Base-by-base conservation (phyloP, 2,888 invertebrate genomes). In the Folsomia candida region DNA sequence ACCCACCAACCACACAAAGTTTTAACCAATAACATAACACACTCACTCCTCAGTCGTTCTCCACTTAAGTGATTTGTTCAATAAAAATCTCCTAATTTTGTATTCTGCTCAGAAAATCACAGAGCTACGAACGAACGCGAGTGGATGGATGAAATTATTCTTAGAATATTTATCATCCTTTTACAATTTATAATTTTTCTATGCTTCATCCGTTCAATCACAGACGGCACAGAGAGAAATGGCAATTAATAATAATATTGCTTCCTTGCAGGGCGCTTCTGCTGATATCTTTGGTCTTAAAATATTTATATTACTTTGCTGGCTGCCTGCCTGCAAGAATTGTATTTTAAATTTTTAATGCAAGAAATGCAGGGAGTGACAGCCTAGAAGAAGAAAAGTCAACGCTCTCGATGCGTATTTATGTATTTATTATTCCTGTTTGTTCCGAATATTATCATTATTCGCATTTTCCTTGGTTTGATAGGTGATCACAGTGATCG, bases 221-320 rank as follows among this genome's bases (percentile, higher is more conserved):
- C 54, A 54, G 6, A 54, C 22, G 14, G 37, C 20, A 54, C 54
- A 54, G 54, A 54, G 54, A 54, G 20, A 54, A 54, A 54, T 54
- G 54, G 54, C 54, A 54, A 54, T 54, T 54, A 54, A 54, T 54
- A 54, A 54, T 54, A n/a, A 54, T 54, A 54, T 54, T 54, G 54
- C 54, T 54, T 54, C 54, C 54, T 54, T 54, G 54, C 54, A 20
- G 54, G 54, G 54, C 54, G 18, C 54, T 22, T 54, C 54, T 18
- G 18, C 18, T 54, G 20, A 54, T 22, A 20, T 54, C 54, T 22
- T n/a, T n/a, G n/a, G n/a, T n/a, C n/a, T n/a, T n/a, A n/a, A n/a
- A 54, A 4, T 14, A 18, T 6, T 54, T 54, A 22, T 20, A n/a
- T 54, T 20, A 14, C 6, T 54, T 54, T 37, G 4, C 37, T 37